Evolutionary conservation across 53 echinoderm and acorn worm genomes (phyloP), one percentile per base, ranked within the genome.

Genomic region (Patiria pectinifera): DNA sequence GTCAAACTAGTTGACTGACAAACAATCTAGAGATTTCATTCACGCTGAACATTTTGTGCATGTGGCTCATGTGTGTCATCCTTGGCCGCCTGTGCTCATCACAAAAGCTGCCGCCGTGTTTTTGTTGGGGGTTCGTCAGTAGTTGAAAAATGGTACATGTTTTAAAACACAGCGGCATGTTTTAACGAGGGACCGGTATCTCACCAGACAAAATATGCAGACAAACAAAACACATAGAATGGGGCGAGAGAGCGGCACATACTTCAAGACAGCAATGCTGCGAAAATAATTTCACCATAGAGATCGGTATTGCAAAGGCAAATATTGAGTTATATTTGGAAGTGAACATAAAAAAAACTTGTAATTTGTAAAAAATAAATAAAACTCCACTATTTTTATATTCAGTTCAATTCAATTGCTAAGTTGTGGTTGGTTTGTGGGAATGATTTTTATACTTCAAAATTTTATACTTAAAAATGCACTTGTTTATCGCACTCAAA

Each of bases 91-190:
- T n/a, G 24, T 62, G 15, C 19, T 86, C 86, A 45, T 23, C 19
- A 62, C 49, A 74, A 59, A 86, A 70, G 85, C 71, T 22, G 86
- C 70, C 72, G 53, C 43, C 6, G 16, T 86, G 86, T 74, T 86
- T 86, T 86, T 14, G 74, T 72, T 58, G 21, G 22, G 86, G 49
- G 75, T 86, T 86, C 72, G 45, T 69, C 86, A 48, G 18, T 19
- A 86, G 84, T 84, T 84, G 60, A 84, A 84, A 43, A 62, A 84
- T 62, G 53, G 16, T 26, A 24, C 43, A 11, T 62, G 14, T 12
- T 12, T 24, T n/a, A 12, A 53, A 8, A 53, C 5, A 53, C 53
- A 8, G 53, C 53, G 53, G 53, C 48, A 53, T 22, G 74, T 76
- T 16, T 72, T 75, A 49, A 75, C 86, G 86, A 75, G 86, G 58